Evolutionary conservation across 2,888 invertebrate genomes (phyloP).

Genomic region (Cepaea hortensis): DNA sequence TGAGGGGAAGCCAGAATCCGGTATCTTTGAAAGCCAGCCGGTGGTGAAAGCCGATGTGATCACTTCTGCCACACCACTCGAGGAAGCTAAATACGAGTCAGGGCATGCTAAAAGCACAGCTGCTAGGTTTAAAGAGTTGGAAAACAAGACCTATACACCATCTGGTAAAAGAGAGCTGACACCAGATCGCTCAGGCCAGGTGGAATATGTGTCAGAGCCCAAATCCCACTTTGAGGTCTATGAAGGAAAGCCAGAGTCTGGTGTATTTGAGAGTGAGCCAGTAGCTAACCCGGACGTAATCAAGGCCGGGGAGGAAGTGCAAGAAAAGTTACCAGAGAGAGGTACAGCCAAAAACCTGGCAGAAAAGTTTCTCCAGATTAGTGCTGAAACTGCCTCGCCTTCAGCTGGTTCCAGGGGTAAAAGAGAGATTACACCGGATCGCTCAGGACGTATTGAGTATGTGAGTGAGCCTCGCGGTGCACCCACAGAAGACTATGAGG

Average conservation of each 20-base stretch:
- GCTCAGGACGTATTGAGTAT: constrained; percentile 65
- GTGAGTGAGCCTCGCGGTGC: constrained; percentile 66
- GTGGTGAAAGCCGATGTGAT: constrained; percentile 59
- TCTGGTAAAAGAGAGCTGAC: constrained; percentile 63
- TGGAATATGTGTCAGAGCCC: constrained; percentile 70
- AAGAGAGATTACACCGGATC: constrained; percentile 67
- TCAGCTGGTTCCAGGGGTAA: constrained; percentile 44
- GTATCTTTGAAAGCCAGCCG: constrained; percentile 65
- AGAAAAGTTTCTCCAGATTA: constrained; percentile 90
- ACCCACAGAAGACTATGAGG: constrained; percentile 60
- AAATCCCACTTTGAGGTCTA: constrained; percentile 59
- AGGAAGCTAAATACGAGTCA: constrained; percentile 73
- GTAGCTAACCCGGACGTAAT: constrained; percentile 61
- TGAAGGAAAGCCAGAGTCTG: constrained; percentile 64
- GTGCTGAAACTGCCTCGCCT: constrained; percentile 16
- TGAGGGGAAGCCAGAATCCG: constrained; percentile 63
- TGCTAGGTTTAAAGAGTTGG: constrained; percentile 89
- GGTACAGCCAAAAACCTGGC: constrained; percentile 90
- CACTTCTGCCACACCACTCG: constrained; percentile 56
- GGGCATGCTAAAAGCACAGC: constrained; percentile 89
- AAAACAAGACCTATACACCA: constrained; percentile 65
- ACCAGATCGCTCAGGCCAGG: constrained; percentile 63
- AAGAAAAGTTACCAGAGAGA: constrained; percentile 72
- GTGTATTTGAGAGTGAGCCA: constrained; percentile 68
- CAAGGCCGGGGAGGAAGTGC: constrained; percentile 57